Evolutionary conservation across 1,140 invertebrate species (phyloP), one percentile per base, ranked within the genome.

Genomic region (Drosophila parvula): DNA sequence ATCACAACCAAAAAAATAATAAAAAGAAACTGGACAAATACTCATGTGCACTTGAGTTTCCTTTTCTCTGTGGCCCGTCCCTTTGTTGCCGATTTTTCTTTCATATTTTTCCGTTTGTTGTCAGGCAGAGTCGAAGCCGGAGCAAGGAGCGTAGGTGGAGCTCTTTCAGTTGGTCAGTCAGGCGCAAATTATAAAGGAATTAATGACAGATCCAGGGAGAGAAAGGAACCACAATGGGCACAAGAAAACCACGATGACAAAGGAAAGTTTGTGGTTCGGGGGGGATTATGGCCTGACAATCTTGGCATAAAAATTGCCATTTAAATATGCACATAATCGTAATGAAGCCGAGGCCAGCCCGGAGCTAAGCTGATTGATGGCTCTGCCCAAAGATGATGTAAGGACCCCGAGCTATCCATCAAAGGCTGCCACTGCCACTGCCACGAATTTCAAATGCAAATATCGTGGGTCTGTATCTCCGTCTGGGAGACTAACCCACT

Each of bases 151-250:
- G 79, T 80, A 85, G 76, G 68, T 81, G 63, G 40, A 57, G 56
- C 62, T 71, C 77, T 71, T 83, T 71, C 60, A 36, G 83, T 51
- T 84, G 83, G 84, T 84, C 84, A 89, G 80, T 80, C 84, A 88
- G 84, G 84, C 84, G 84, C 78, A 89, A 88, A 88, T 88, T 88
- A 88, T 88, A 89, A 88, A 89, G 80, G 83, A 89, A 88, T 88
- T 88, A 88, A 88, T 88, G 79, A 70, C 64, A 71, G 77, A 71
- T 75, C 74, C 74, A 60, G 65, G 65, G 60, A 89, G 65, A 68
- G 40, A 55, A 63, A 64, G 60, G 74, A 48, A 41, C 27, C 43
- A 59, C 74, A 78, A 81, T 85, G 51, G 40, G 68, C 69, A 61
- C 70, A 74, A 69, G 78, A 68, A 79, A 88, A 76, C 81, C 78